Evolutionary conservation across 1,140 invertebrate genomes (phyloP).

Genomic region (Drosophila melanica): DNA sequence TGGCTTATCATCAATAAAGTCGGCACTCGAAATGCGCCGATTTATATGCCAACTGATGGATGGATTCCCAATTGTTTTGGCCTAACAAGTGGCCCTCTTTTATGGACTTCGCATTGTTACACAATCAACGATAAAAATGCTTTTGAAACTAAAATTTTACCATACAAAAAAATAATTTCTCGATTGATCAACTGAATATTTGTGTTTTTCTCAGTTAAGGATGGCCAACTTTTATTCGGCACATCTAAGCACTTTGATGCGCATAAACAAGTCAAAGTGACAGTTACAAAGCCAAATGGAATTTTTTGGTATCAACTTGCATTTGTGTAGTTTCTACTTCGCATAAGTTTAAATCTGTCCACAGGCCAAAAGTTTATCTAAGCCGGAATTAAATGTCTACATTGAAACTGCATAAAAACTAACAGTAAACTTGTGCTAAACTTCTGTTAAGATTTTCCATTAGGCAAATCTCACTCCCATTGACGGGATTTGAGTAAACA

Average conservation of each 20-base stretch:
- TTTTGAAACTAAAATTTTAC: neutral
- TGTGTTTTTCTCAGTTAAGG: neutral
- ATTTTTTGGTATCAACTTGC: slow-evolving; percentile 3
- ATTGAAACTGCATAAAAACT: slow-evolving; percentile 25
- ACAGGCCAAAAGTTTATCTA: slow-evolving; percentile 16
- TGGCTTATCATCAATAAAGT: slow-evolving; percentile 7
- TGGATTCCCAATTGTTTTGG: neutral
- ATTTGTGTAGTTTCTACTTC: slow-evolving; percentile 1
- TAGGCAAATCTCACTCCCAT: neutral
- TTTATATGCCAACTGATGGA: neutral
- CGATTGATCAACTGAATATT: neutral
- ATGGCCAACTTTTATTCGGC: neutral
- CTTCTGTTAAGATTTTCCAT: slow-evolving; percentile 12
- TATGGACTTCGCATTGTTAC: neutral
- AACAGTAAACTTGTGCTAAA: slow-evolving; percentile 22
- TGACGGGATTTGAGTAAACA: slow-evolving; percentile 14
- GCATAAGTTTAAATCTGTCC: slow-evolving; percentile 20
- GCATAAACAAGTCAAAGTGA: slow-evolving; percentile 1
- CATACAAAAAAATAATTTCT: too few species aligned
- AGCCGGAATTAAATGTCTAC: slow-evolving; percentile 12
- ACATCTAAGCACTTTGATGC: neutral
- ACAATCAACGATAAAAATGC: too few species aligned
- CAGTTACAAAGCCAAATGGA: slow-evolving; percentile 3
- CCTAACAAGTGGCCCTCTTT: neutral
- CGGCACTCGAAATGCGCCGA: neutral